phyloP scores from a whole-genome alignment of 2,888 invertebrate species.

The Tinea trinotella region DNA sequence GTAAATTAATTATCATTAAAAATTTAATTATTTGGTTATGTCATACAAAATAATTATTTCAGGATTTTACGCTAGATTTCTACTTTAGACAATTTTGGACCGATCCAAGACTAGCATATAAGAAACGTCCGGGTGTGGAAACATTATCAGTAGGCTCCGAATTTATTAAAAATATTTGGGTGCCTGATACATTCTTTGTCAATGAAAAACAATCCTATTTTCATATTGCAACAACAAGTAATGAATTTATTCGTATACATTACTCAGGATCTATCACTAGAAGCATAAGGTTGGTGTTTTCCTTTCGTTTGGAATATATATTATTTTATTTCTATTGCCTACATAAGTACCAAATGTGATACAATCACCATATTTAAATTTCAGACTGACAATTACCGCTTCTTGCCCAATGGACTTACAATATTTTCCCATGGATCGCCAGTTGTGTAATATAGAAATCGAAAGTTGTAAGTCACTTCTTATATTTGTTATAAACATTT shows the following conservation, averaged over 20 bases:
- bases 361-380: conserved; percentile 34
- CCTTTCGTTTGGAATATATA: neutral
- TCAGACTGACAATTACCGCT: conserved; percentile 93
- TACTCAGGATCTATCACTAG: conserved; percentile 94
- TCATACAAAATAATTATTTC: conserved; percentile 29
- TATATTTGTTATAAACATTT: neutral
- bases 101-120: conserved; percentile 93
- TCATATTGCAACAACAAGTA: conserved; percentile 99
- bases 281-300: conserved; percentile 87
- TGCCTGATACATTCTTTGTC: conserved; percentile 99
- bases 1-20: neutral
- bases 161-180: conserved; percentile 98
- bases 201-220: conserved; percentile 99
- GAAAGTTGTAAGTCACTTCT: conserved; percentile 92
- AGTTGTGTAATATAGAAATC: conserved; percentile 94
- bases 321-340: neutral
- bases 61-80: conserved; percentile 98
- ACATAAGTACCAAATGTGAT: too few relatives aligned
- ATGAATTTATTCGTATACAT: conserved; percentile 97
- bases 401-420: conserved; percentile 97
- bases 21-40: neutral
- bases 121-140: conserved; percentile 88
- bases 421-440: conserved; percentile 97
- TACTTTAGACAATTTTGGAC: conserved; percentile 99
- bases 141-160: conserved; percentile 94